A percentile compares a stretch with the other conserved stretches of the same genome.
Evolutionary conservation across 2,113 vertebrate genomes (phyloP).

Genomic region (Charadrius vociferus): DNA sequence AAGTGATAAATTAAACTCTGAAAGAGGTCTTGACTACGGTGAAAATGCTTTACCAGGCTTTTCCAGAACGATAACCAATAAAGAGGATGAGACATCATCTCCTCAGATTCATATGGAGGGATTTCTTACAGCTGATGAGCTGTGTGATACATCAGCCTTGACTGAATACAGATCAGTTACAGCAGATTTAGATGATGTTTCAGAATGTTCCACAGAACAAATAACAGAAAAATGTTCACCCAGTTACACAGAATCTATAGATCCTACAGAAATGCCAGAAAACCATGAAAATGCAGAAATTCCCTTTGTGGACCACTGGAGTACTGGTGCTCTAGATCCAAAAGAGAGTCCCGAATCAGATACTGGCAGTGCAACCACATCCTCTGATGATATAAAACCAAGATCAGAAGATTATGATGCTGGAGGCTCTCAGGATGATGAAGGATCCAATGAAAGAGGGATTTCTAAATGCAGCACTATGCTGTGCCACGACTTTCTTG

Average conservation of each 20-base stretch:
- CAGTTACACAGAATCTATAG: slow-evolving; percentile 74
- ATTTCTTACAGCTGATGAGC: slow-evolving; percentile 36
- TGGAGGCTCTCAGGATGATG: slow-evolving; percentile 96
- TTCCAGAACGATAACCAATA: not conserved
- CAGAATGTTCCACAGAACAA: slow-evolving; percentile 67
- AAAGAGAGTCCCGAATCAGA: slow-evolving; percentile 93
- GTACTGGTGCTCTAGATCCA: slow-evolving; percentile 70
- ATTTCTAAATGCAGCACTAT: slow-evolving; percentile 95
- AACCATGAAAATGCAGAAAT: slow-evolving; percentile 77
- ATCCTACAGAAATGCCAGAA: slow-evolving; percentile 76
- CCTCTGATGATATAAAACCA: slow-evolving; percentile 97
- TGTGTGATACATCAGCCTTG: slow-evolving; percentile 25
- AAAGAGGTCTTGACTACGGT: not conserved
- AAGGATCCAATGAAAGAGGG: slow-evolving; percentile 90
- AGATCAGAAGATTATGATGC: slow-evolving; percentile 98
- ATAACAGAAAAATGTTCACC: slow-evolving; percentile 72
- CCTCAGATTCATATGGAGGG: slow-evolving; percentile 5
- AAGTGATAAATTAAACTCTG: not conserved
- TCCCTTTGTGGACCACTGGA: slow-evolving; percentile 85
- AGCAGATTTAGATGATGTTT: slow-evolving; percentile 49
- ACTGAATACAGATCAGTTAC: slow-evolving; percentile 30
- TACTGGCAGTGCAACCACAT: slow-evolving; percentile 91
- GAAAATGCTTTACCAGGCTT: slow-evolving; percentile 11
- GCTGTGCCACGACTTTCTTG: slow-evolving; percentile 93
- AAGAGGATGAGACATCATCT: slow-evolving; percentile 24